Evolutionary conservation across 2,797 vertebrate genomes (phyloP).

Genomic region (Rhincodon typus): DNA sequence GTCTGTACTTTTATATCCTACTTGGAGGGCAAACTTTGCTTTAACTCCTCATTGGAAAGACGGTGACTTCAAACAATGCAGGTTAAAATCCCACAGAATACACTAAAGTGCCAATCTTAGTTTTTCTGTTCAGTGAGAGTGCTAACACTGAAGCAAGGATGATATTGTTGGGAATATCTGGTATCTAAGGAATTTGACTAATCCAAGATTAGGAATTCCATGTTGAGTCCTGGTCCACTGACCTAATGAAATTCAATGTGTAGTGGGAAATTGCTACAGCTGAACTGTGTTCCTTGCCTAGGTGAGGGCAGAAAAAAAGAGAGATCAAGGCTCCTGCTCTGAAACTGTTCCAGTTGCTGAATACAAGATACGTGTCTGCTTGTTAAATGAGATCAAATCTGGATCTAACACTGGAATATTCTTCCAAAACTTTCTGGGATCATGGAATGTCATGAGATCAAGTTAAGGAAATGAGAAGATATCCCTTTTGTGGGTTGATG

Average conservation of each 20-base stretch:
- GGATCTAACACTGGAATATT: neutral
- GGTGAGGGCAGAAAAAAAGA: neutral
- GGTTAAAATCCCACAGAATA: neutral
- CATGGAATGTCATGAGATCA: neutral
- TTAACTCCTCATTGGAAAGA: neutral
- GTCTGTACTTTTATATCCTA: no score
- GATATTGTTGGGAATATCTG: neutral
- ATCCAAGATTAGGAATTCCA: neutral
- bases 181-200: neutral
- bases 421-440: neutral
- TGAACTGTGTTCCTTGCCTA: neutral
- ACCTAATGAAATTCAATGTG: no score
- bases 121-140: neutral
- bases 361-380: neutral
- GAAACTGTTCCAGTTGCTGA: neutral
- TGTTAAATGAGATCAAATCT: neutral
- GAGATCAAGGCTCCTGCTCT: no score
- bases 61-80: neutral
- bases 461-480: neutral
- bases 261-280: no score
- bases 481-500: neutral
- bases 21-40: neutral
- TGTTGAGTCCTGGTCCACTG: neutral
- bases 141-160: neutral
- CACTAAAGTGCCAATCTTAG: neutral